Percentiles rank a stretch among this genome's conserved stretches.
Evolutionary conservation across 2,797 vertebrate species (phyloP).

Genomic region (Lateolabrax maculatus): DNA sequence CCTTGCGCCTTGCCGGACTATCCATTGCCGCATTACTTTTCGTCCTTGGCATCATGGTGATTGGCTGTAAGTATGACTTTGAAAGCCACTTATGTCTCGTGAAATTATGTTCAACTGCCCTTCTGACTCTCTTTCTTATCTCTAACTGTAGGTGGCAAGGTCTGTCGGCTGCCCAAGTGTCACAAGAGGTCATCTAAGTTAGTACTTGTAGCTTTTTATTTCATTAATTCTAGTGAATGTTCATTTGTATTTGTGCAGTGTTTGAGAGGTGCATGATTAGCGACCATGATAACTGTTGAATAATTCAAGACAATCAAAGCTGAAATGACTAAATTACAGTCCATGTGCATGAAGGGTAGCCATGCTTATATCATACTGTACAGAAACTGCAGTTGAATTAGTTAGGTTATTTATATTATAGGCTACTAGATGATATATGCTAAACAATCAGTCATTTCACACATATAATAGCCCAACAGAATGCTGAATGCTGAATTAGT

Average conservation of each 20-base stretch:
- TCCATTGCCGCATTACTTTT: constrained; percentile 81
- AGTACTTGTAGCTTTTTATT: constrained; percentile 44
- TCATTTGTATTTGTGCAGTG: background rate
- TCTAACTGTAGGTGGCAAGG: constrained; percentile 71
- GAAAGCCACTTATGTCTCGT: background rate
- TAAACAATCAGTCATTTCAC: constrained; percentile 67
- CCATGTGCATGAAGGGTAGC: constrained; percentile 32
- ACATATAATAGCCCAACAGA: constrained; percentile 57
- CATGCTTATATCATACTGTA: constrained; percentile 26
- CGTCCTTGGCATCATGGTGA: constrained; percentile 80
- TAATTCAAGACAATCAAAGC: constrained; percentile 28
- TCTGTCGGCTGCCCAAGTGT: constrained; percentile 70
- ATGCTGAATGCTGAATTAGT: constrained; percentile 48
- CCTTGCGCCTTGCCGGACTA: constrained; percentile 73
- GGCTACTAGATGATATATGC: constrained; percentile 56
- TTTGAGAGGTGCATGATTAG: constrained; percentile 16
- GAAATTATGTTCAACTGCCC: background rate
- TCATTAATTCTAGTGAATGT: background rate
- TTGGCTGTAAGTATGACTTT: constrained; percentile 79
- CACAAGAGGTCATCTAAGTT: constrained; percentile 74
- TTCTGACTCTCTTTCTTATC: constrained; percentile 13
- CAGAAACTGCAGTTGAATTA: constrained; percentile 43
- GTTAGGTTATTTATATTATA: constrained; percentile 53
- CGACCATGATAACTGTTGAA: constrained; percentile 20
- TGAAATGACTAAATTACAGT: constrained; percentile 21